Evolutionary conservation across 2,888 invertebrate species (phyloP), one percentile per base, ranked within the genome.

Genomic region (Eristalis tenax): DNA sequence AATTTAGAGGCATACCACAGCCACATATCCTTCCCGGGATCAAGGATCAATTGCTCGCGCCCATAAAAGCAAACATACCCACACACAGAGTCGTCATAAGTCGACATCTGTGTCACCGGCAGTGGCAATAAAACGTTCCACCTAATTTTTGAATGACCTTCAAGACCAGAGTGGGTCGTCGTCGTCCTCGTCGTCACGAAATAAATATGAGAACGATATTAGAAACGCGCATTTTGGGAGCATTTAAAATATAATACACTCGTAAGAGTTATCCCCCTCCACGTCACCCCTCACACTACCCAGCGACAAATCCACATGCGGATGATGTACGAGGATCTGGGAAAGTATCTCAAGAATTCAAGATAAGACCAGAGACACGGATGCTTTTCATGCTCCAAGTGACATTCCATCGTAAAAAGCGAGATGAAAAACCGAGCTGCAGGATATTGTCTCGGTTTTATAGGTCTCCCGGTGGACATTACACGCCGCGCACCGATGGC

Each of bases 401-500:
- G 61, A 83, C 75, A 68, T 87, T 79, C 79, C 76, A 50, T 87
- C 83, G 79, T 87, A 80, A 87, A 87, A 83, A 5, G 59, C 50
- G 18, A 71, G 78, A 87, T 87, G 83, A 71, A 70, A 75, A 76
- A 79, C 71, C 57, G 38, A 32, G 15, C 69, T 23, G 56, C n/a
- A 40, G 38, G 43, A 56, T 50, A 50, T 50, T 50, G 38, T 5
- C 61, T 15, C 23, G 10, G 26, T 86, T 87, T 83, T 87, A 87
- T 87, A 66, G 18, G 68, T 87, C 87, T 83, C 87, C 64, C 71
- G 87, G 75, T 79, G 86, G 75, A 86, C 75, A 66, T 78, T 83
- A 50, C 56, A 40, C 43, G 43, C 5, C 50, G 43, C 32, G 32
- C 32, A 38, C 38, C 38, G 38, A 38, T 38, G 10, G 38, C 23